Conservation (phyloP, 2,888 invertebrate genomes). For the Cheilosia soror region DNA sequence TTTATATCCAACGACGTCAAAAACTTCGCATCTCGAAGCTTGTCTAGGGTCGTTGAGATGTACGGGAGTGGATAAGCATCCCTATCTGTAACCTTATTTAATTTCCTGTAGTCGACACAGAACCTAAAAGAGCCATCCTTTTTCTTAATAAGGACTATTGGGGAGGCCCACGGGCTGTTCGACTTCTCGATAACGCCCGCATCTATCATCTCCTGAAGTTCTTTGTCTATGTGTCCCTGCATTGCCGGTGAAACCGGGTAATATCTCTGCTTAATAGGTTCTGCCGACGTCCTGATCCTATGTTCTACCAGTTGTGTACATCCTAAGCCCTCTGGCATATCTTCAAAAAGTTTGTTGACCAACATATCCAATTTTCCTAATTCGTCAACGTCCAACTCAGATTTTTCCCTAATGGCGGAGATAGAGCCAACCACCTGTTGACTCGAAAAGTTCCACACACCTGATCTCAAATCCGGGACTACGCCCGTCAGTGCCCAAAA, state of each 20-base stretch:
- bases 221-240: too few species aligned
- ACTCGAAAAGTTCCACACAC: background rate
- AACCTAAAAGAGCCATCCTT: slow-evolving; percentile 1
- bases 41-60: slow-evolving; percentile 23
- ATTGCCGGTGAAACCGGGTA: background rate
- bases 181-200: background rate
- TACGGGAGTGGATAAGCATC: slow-evolving; percentile 31
- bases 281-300: background rate
- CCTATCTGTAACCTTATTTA: slow-evolving; percentile 34
- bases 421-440: background rate
- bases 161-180: too few species aligned
- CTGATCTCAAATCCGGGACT: background rate
- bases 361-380: background rate
- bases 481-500: background rate
- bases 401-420: background rate
- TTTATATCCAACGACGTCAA: slow-evolving; percentile 27
- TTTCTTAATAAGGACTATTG: background rate
- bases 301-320: background rate
- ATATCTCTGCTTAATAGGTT: background rate
- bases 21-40: slow-evolving; percentile 20
- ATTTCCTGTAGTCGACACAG: slow-evolving; percentile 19
- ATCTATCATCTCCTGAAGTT: too few species aligned
- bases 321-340: background rate
- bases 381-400: background rate
- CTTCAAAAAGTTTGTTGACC: background rate